Percentiles rank a stretch among this genome's conserved stretches.
These are phyloP conservation scores for Cephus sareptanus DNA, from an alignment of 2,888 invertebrate genomes.

Conservation along the genomic window DNA sequence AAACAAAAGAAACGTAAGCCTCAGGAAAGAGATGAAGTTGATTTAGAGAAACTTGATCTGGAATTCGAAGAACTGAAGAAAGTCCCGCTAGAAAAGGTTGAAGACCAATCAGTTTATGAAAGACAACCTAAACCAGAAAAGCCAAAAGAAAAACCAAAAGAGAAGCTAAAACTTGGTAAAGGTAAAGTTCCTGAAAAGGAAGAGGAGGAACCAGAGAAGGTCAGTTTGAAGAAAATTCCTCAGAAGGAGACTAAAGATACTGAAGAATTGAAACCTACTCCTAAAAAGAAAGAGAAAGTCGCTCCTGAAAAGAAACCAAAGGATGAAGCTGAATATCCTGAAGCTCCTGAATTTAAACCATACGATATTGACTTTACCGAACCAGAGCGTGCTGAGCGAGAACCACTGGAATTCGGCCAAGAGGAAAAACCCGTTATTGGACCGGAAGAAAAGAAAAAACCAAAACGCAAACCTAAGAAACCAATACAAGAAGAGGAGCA, in stretches of 20 bases:
- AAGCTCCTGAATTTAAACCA: conserved; percentile 56
- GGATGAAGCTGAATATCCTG: conserved; percentile 30
- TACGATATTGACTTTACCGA: conserved; percentile 62
- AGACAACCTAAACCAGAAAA: conserved; percentile 44
- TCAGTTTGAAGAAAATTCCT: conserved; percentile 69
- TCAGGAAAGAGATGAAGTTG: conserved; percentile 26
- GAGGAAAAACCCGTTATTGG: conserved; percentile 19
- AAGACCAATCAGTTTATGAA: conserved; percentile 57
- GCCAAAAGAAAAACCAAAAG: conserved; percentile 40
- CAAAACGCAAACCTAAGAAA: conserved; percentile 44
- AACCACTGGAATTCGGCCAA: conserved; percentile 31
- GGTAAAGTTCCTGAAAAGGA: conserved; percentile 66
- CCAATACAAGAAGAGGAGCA: conserved; percentile 44
- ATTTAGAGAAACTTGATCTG: conserved; percentile 41
- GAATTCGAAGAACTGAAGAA: conserved; percentile 62
- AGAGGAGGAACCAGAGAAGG: conserved; percentile 57
- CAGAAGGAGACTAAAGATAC: conserved; percentile 60
- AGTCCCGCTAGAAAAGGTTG: conserved; percentile 59
- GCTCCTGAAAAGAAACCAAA: conserved; percentile 32
- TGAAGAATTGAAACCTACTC: conserved; percentile 51
- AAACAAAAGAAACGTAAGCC: conserved; percentile 51
- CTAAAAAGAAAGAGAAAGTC: conserved; percentile 45
- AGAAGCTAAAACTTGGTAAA: conserved; percentile 65
- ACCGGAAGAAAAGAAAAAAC: conserved; percentile 41
- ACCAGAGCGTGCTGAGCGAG: conserved; percentile 51